A percentile compares a stretch with the other conserved stretches of the same genome.
Evolutionary conservation across 1,140 invertebrate genomes (phyloP).

Genomic region (Camponotus pennsylvanicus): DNA sequence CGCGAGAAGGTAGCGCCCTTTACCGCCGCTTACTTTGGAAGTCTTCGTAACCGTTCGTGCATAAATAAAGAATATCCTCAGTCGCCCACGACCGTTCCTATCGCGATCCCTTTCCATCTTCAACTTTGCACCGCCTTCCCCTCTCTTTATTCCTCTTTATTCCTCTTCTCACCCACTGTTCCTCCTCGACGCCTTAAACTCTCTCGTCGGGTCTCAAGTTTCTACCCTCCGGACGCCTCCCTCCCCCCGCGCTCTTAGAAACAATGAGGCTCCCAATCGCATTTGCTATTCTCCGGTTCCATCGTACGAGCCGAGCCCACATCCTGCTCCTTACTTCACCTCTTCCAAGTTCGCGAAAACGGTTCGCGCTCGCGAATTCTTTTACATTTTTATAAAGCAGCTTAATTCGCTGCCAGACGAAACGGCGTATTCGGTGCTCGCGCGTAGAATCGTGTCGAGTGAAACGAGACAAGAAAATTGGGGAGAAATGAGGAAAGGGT

Average conservation of each 20-base stretch:
- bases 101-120: slow-evolving; percentile 60
- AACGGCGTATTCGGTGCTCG: slow-evolving; percentile 54
- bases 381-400: slow-evolving; percentile 82
- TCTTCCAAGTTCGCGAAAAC: slow-evolving; percentile 62
- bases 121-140: slow-evolving; percentile 44
- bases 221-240: slow-evolving; percentile 57
- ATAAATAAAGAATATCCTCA: slow-evolving; percentile 77
- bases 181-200: slow-evolving; percentile 58
- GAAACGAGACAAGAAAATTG: slow-evolving; percentile 65
- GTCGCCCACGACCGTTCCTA: slow-evolving; percentile 51
- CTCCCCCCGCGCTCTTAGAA: slow-evolving; percentile 66
- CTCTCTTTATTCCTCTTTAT: not conserved
- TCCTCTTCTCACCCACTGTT: not conserved
- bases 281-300: slow-evolving; percentile 78
- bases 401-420: slow-evolving; percentile 78
- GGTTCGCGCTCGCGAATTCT: slow-evolving; percentile 74
- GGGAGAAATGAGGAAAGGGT: slow-evolving; percentile 54
- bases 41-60: slow-evolving; percentile 73
- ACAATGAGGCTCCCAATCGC: slow-evolving; percentile 81
- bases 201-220: slow-evolving; percentile 51
- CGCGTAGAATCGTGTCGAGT: slow-evolving; percentile 32
- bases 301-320: slow-evolving; percentile 52
- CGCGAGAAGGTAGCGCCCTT: slow-evolving; percentile 25
- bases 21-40: slow-evolving; percentile 67
- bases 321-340: slow-evolving; percentile 30